Evolutionary conservation across 2,113 vertebrate genomes (phyloP), one percentile per base, ranked within the genome.

Genomic region (Mungos mungo): DNA sequence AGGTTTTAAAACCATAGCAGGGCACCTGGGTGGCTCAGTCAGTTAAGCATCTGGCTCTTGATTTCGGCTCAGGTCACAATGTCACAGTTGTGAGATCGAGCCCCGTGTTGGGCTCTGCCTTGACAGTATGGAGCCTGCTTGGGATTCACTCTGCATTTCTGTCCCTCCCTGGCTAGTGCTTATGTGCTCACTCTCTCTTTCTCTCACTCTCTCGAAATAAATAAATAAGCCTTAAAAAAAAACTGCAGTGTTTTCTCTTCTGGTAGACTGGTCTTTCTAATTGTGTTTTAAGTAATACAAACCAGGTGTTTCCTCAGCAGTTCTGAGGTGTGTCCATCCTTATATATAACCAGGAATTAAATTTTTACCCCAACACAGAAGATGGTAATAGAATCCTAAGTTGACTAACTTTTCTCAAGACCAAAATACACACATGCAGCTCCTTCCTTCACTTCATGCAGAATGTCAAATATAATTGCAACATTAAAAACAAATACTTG

Each of bases 241-340:
- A 94, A 77, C 12, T 94, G 27, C 47, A 60, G 7, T 96, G 12
- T 89, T 23, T 50, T 86, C 38, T 80, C 66, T 77, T 89, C 74
- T 83, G 33, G 23, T 83, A 76, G 41, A 65, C 97, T 86, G 76
- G 1, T 84, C 33, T 33, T 88, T 94, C 31, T 93, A 84, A 76
- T 77, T 89, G 27, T 97, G 7, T 97, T 96, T 94, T 81, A 94
- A 94, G 7, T 63, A 68, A 66, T 38, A 47, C 7, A 90, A 90
- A 93, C 54, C 13, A 92, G 27, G n/a, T 35, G 1, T 88, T 95
- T 93, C 80, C 8, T 96, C 74, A 69, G 27, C 35, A 13, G 1
- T 88, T 50, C 74, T 83, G 31, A 93, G 18, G 47, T 72, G 63
- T 68, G 15, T 45, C 72, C 90, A 35, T 74, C n/a, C 45, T 45